Percentiles rank a stretch among this genome's conserved stretches.
These are phyloP conservation scores for Meriones unguiculatus DNA, from an alignment of 2,113 vertebrate genomes.

Conservation along the genomic window DNA sequence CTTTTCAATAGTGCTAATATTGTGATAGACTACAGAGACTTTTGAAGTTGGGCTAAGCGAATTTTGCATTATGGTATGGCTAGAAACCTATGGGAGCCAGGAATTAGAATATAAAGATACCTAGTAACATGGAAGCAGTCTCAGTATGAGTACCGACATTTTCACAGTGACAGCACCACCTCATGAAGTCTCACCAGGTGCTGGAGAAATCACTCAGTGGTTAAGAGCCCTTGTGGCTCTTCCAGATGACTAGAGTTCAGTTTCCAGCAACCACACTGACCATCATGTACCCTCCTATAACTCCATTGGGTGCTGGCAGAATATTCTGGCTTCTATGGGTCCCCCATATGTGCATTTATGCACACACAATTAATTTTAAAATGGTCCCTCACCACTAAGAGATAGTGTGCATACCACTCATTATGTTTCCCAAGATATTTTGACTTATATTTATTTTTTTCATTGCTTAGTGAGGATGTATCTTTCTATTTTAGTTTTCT, in stretches of 20 bases:
- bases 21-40: background rate
- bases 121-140: background rate
- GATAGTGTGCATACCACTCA: background rate
- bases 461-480: background rate
- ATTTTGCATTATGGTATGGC: background rate
- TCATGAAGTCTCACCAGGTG: background rate
- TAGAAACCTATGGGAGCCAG: background rate
- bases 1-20: background rate
- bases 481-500: background rate
- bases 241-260: background rate
- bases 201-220: background rate
- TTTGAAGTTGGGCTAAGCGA: background rate
- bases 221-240: background rate
- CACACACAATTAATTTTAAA: background rate
- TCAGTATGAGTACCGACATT: background rate
- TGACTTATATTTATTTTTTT: constrained; percentile 1
- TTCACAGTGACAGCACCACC: background rate
- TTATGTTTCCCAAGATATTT: background rate
- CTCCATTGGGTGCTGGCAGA: background rate
- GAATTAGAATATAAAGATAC: background rate
- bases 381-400: background rate
- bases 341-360: background rate
- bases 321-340: background rate
- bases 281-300: background rate
- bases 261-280: background rate